Conservation (phyloP, 2,888 invertebrate genomes). For the Ferdinandea cuprea region DNA sequence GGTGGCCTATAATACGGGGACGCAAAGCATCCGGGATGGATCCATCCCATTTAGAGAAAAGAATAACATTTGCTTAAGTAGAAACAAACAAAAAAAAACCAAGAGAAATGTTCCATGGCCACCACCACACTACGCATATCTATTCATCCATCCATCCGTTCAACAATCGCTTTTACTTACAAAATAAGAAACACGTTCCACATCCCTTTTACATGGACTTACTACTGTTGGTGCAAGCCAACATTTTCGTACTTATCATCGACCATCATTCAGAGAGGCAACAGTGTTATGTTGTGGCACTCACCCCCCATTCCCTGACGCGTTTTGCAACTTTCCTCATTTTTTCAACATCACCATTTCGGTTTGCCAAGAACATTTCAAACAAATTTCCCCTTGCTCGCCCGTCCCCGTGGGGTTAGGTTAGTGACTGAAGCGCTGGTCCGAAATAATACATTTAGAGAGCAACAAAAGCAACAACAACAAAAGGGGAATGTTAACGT, state of each 20-base stretch:
- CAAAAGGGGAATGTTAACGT: conserved; percentile 17
- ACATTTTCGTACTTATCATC: conserved; percentile 37
- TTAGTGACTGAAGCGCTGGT: conserved; percentile 26
- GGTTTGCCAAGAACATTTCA: conserved; percentile 57
- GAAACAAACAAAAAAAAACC: conserved; percentile 13
- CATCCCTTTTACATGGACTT: conserved; percentile 17
- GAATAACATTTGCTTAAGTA: conserved; percentile 48
- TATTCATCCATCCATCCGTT: conserved; percentile 31
- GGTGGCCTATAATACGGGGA: conserved; percentile 3
- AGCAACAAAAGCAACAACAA: conserved; percentile 1
- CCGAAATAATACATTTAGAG: conserved; percentile 33
- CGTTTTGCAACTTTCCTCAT: conserved; percentile 43
- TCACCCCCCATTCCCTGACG: not conserved
- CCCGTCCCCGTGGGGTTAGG: not conserved
- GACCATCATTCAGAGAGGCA: conserved; percentile 26
- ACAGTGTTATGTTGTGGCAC: conserved; percentile 1
- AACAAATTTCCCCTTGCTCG: not conserved
- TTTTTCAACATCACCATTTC: conserved; percentile 56
- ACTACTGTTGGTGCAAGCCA: conserved; percentile 12
- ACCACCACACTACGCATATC: conserved; percentile 6
- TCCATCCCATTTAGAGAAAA: conserved; percentile 34
- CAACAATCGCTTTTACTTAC: conserved; percentile 7
- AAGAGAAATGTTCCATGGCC: conserved; percentile 29
- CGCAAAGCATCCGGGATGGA: conserved; percentile 18
- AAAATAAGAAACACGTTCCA: conserved; percentile 32